Percentiles rank a stretch among this genome's conserved stretches.
Conservation (phyloP, 2,888 invertebrate species). For the Bombyx huttoni region DNA sequence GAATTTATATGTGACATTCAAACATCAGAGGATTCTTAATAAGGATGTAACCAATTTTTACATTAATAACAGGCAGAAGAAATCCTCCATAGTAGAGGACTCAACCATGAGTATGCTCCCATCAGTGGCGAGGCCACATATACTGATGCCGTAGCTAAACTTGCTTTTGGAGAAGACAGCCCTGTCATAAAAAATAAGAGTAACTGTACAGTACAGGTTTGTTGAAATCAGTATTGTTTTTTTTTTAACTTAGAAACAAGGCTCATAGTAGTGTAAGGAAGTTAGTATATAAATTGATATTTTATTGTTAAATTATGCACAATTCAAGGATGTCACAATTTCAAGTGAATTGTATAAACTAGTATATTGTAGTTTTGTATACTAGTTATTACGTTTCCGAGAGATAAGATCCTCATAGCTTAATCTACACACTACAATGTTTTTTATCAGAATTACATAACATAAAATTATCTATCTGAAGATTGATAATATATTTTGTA, state of each 20-base stretch:
- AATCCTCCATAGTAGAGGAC: conserved; percentile 72
- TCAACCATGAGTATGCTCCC: conserved; percentile 96
- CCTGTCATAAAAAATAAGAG: conserved; percentile 77
- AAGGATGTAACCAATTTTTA: background rate
- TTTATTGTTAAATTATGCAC: no score
- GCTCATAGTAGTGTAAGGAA: no score
- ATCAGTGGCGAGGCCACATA: conserved; percentile 91
- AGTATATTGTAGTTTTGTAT: no score
- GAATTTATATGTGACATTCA: background rate
- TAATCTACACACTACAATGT: no score
- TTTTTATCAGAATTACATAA: background rate
- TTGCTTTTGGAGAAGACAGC: conserved; percentile 90
- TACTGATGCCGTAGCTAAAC: conserved; percentile 84
- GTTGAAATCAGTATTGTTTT: background rate
- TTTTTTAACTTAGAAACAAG: no score
- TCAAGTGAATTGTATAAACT: no score
- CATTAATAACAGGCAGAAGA: conserved; percentile 81
- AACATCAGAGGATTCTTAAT: background rate
- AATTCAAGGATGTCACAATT: no score
- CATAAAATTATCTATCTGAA: background rate
- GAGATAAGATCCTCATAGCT: no score
- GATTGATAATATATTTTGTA: background rate
- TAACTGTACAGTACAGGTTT: conserved; percentile 80
- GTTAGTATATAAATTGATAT: no score
- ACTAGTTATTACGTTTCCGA: no score